Evolutionary conservation across 1,140 invertebrate genomes (phyloP).

Genomic region (Calephelis nemesis): DNA sequence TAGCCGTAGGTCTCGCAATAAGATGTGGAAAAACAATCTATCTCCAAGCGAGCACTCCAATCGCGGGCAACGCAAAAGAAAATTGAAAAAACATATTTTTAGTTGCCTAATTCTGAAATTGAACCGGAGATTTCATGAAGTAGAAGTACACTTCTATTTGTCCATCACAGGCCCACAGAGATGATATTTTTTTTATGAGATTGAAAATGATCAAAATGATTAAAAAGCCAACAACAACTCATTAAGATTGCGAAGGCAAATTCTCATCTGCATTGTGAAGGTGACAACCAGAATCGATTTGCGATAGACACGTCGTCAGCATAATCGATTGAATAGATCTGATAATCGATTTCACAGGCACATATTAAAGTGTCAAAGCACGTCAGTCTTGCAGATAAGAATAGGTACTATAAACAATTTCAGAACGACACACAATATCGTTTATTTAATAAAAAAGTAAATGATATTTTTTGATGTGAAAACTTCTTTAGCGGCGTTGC

Average conservation of each 20-base stretch:
- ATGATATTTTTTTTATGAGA: too few relatives aligned
- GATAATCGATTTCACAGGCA: constrained; percentile 61
- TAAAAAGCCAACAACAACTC: not conserved
- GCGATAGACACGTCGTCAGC: constrained; percentile 52
- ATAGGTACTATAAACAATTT: not conserved
- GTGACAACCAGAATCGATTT: constrained; percentile 72
- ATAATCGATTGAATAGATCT: constrained; percentile 46
- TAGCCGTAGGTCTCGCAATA: too few relatives aligned
- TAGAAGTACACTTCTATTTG: too few relatives aligned
- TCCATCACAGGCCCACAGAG: too few relatives aligned
- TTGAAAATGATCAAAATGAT: not conserved
- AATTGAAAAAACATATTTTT: too few relatives aligned
- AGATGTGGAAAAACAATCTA: too few relatives aligned
- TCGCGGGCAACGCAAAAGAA: too few relatives aligned
- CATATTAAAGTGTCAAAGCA: constrained; percentile 23
- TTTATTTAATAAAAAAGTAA: not conserved
- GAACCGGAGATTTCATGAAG: too few relatives aligned
- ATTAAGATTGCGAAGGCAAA: not conserved
- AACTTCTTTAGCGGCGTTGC: not conserved
- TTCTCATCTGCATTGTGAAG: constrained; percentile 44
- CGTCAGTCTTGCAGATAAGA: not conserved
- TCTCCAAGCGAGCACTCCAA: too few relatives aligned
- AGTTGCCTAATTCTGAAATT: too few relatives aligned
- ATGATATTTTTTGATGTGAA: not conserved
- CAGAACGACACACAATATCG: not conserved